Base-by-base conservation (phyloP, 2,113 vertebrate genomes). In the Caracal caracal region DNA sequence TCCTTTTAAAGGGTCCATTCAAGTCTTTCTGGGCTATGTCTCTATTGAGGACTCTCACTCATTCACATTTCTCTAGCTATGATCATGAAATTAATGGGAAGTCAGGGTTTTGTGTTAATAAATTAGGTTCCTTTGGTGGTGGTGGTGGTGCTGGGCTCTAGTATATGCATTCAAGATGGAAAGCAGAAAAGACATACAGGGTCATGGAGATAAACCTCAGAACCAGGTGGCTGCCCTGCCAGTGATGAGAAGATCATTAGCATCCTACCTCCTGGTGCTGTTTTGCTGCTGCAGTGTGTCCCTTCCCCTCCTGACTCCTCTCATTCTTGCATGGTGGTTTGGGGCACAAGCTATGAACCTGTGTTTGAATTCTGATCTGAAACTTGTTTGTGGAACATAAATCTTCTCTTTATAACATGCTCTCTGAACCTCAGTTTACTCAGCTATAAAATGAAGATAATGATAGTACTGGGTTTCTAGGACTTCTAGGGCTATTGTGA, bases 251-350 rank as follows among this genome's bases (percentile, higher is more conserved):
- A 43, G n/a, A 49, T 26, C 47, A 10, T 20, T 5, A 30, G 35
- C 0, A 0, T 15, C 43, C 37, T 56, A 16, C 17, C 40, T 1
- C 10, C 10, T 10, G 28, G 17, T 26, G 3, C 10, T 37, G 28
- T 51, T 51, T 11, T 30, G 8, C n/a, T 47, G 22, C 10, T 16
- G 13, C 40, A 0, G 7, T 3, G 12, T 56, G 16, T 66, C 30
- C 11, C 7, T 1, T 8, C 16, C 1, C 40, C 2, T n/a, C 8
- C 33, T 1, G 0, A 24, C 49, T 81, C 80, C 1, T 1, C 3
- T 2, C 10, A 22, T 17, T 84, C 20, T 76, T 47, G 1, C 40
- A 17, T 3, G 28, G 7, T 33, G 43, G 26, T 33, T 24, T 43
- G 24, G 53, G 13, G 33, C 0, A 3, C 12, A 37, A 37, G 40